These are phyloP conservation scores for Procavia capensis DNA, from an alignment of 2,113 vertebrate species.

Conservation along the genomic window DNA sequence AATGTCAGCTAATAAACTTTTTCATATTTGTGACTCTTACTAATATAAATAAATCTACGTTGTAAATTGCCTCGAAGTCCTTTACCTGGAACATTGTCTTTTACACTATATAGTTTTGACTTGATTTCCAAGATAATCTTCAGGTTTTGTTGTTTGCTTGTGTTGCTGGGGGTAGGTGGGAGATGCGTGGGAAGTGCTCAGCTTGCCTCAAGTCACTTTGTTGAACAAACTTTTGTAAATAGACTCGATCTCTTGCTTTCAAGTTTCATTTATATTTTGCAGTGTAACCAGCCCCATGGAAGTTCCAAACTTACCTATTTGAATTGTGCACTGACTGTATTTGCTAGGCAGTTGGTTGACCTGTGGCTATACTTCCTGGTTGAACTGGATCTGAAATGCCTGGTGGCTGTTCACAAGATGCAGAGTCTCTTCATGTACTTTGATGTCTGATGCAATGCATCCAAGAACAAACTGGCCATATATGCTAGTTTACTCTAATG, in stretches of 20 bases:
- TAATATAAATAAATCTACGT: slow-evolving; percentile 81
- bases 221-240: slow-evolving; percentile 85
- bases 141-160: slow-evolving; percentile 51
- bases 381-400: slow-evolving; percentile 62
- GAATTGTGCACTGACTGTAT: slow-evolving; percentile 80
- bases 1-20: slow-evolving; percentile 80
- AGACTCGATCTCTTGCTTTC: slow-evolving; percentile 78
- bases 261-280: slow-evolving; percentile 76
- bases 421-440: slow-evolving; percentile 80
- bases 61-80: slow-evolving; percentile 71
- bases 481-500: slow-evolving; percentile 82
- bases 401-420: slow-evolving; percentile 66
- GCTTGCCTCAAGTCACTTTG: slow-evolving; percentile 82
- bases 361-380: slow-evolving; percentile 70
- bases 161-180: not conserved
- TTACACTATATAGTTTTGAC: slow-evolving; percentile 80
- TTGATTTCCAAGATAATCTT: slow-evolving; percentile 85
- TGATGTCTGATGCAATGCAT: slow-evolving; percentile 83
- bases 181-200: slow-evolving; percentile 21
- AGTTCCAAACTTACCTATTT: slow-evolving; percentile 70
- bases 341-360: slow-evolving; percentile 67
- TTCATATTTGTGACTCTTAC: slow-evolving; percentile 82
- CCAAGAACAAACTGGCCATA: slow-evolving; percentile 77
- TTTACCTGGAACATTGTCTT: slow-evolving; percentile 78
- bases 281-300: slow-evolving; percentile 66